Evolutionary conservation across 1,140 invertebrate genomes (phyloP).

Genomic region (Camponotus pennsylvanicus): DNA sequence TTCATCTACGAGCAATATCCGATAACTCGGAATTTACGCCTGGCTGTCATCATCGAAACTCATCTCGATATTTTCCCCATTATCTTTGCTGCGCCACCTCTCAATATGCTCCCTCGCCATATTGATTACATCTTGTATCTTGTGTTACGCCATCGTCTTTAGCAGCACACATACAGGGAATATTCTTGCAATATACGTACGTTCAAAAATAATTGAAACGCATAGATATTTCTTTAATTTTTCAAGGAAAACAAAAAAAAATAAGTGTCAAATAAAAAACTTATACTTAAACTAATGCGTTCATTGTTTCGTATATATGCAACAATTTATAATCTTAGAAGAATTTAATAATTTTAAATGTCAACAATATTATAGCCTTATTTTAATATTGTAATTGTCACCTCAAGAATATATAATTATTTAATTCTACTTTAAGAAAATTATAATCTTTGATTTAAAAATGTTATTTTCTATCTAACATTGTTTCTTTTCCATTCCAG

Average conservation of each 20-base stretch:
- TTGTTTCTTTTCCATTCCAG: too few relatives aligned
- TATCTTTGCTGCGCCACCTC: conserved; percentile 26
- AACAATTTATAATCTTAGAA: too few relatives aligned
- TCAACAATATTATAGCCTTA: too few relatives aligned
- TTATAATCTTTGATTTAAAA: too few relatives aligned
- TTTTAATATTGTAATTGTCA: too few relatives aligned
- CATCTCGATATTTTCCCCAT: conserved; percentile 36
- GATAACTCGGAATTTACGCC: conserved; percentile 48
- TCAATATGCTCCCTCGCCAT: conserved; percentile 30
- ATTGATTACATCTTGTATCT: conserved; percentile 46
- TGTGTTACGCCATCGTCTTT: conserved; percentile 33
- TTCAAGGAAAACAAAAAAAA: neutral
- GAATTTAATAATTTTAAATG: too few relatives aligned
- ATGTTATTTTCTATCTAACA: too few relatives aligned
- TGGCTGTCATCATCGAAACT: conserved; percentile 42
- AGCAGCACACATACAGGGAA: conserved; percentile 4
- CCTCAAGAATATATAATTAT: too few relatives aligned
- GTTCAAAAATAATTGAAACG: neutral
- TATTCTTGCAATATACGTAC: neutral
- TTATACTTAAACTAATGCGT: too few relatives aligned
- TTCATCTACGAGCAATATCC: conserved; percentile 45
- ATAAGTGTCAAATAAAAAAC: too few relatives aligned
- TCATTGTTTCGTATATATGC: too few relatives aligned
- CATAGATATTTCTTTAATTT: neutral
- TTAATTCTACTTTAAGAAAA: too few relatives aligned